Base-by-base conservation (phyloP, 35 echinoderm and acorn worm species). In the Diadema setosum region DNA sequence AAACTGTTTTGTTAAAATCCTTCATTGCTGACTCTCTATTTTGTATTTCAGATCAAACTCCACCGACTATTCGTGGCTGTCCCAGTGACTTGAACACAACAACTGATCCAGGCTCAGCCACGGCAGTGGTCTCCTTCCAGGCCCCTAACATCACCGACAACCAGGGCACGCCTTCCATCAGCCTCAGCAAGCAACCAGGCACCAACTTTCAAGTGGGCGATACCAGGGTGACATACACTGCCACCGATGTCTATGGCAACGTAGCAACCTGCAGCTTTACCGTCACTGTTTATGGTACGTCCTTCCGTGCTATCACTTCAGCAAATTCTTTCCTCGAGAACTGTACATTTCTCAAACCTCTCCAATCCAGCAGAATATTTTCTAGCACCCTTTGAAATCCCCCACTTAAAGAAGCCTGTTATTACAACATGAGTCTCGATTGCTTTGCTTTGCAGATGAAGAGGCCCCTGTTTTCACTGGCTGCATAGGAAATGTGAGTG, bases 61-160 rank as follows among this genome's bases (percentile, higher is more conserved):
- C 88, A 12, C 89, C 89, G n/a, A 39, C 44, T 17, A 75, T 91
- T 16, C 33, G 27, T 11, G 89, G 82, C 9, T 91, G 89, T 46
- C 89, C 89, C 39, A 34, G 5, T 0, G 70, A 85, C 46, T 75
- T 93, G 18, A 82, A 50, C 60, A 42, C 61, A 60, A 56, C 75
- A 2, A 93, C 86, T 2, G 74, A 83, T 37, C 37, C 43, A 0
- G 85, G 80, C 1, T 23, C 52, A 42, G 40, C 44, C 24, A 50
- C 30, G 7, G 83, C 70, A 6, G 27, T 43, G 15, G 83, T 85
- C 0, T 70, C 45, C 1, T 94, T 86, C 85, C 35, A 24, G 39
- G 55, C 61, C n/a, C 93, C 93, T 14, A 61, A 81, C 44, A 82
- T 88, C 17, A 82, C 55, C 2, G 93, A 94, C 61, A 86, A 85